Conservation (phyloP, 2,888 invertebrate species). For the Tillus elongatus region DNA sequence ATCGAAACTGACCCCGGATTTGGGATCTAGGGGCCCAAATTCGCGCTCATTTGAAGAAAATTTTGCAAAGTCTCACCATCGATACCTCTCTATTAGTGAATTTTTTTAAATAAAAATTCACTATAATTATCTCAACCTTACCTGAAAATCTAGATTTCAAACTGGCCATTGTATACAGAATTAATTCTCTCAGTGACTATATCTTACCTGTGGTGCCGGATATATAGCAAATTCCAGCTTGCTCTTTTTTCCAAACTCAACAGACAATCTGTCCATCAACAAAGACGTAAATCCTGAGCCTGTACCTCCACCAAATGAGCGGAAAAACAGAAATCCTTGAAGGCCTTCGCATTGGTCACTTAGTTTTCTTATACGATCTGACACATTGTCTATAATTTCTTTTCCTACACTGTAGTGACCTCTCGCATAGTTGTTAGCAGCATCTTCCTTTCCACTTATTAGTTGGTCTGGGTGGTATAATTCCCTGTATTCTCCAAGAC, state of each 20-base stretch:
- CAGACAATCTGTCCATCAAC: conserved; percentile 68
- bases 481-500: conserved; percentile 48
- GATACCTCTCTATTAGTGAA: no score
- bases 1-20: no score
- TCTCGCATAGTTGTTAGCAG: conserved; percentile 77
- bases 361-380: conserved; percentile 58
- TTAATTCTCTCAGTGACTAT: no score
- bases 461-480: conserved; percentile 65
- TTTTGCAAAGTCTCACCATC: no score
- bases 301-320: conserved; percentile 71
- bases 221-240: conserved; percentile 76
- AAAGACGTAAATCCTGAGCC: conserved; percentile 77
- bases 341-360: conserved; percentile 67
- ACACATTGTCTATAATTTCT: conserved; percentile 59
- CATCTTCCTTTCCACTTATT: conserved; percentile 75
- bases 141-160: no score
- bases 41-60: no score
- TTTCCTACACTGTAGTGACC: conserved; percentile 74
- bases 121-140: no score
- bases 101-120: no score
- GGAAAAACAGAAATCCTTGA: conserved; percentile 74
- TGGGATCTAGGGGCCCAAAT: no score
- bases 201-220: conserved; percentile 60
- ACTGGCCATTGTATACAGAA: no score
- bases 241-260: conserved; percentile 72